Base-by-base conservation (phyloP, 1,140 invertebrate genomes). In the Hetaerina americana region DNA sequence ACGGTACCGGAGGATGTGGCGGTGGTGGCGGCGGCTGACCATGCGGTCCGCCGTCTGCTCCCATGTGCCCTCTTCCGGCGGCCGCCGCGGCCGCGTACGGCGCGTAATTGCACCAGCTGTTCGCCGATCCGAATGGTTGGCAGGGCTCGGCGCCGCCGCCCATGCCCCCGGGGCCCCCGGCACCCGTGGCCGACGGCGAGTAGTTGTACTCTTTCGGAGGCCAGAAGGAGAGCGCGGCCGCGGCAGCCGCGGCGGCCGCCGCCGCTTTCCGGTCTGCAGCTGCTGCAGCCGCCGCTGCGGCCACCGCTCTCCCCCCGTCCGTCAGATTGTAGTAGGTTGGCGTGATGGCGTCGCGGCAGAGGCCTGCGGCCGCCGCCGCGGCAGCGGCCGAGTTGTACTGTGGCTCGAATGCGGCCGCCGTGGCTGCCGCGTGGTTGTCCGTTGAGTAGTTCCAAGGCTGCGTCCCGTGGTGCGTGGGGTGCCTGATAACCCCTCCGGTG, bases 301-400 rank as follows among this genome's bases (percentile, higher is more conserved):
- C 80, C 5, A 80, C 78, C 57, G 81, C 80, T 0, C 85, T 83
- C 72, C 89, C 88, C 5, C 86, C 85, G 25, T 73, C 73, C 31
- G 87, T 86, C 76, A 91, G 84, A 77, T 92, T 92, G 82, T 92
- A 92, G 78, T 92, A 92, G 18, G 89, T 90, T 26, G 90, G 89
- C 22, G 85, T 85, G 76, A 86, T 87, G 69, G 87, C 83, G 77
- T 90, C 87, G 78, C 87, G 89, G 76, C 88, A 87, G 74, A 90
- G 82, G 29, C 82, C 79, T 49, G 88, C 82, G 49, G 81, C 78
- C 18, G 86, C 40, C 40, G 40, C 40, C 15, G 40, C 40, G 2
- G 40, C 40, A n/a, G 40, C 40, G 40, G 40, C 40, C 40, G 40
- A n/a, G 70, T 76, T 76, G 75, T 81, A 81, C 73, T 79, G 78